Evolutionary conservation across 1,140 invertebrate genomes (phyloP), one percentile per base, ranked within the genome.

Genomic region (Brachionus plicatilis): DNA sequence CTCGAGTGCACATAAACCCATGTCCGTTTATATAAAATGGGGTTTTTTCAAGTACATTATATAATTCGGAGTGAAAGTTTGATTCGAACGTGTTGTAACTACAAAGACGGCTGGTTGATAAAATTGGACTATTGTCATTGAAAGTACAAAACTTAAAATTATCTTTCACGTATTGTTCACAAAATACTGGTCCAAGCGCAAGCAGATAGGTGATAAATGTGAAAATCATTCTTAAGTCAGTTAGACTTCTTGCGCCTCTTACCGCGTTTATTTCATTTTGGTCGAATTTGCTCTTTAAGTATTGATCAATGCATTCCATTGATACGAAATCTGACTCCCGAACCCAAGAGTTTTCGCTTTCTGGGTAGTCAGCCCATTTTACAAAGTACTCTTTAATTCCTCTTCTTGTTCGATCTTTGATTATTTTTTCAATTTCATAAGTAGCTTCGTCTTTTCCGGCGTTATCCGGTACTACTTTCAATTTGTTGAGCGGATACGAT

Each of bases 331-430:
- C 29, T 76, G 27, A 29, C 41, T 82, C 78, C 3, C 37, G 20
- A 20, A 83, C 80, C 80, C 80, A 83, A 27, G 80, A 72, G 20
- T 83, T 83, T 50, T 83, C 80, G n/a, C n/a, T 41, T 76, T 66
- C 37, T 0, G 37, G 60, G 9, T 76, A 83, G 7, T 60, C 80
- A 11, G 75, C 27, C 80, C 60, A 83, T 41, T 75, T 65, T 27
- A 83, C 27, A 2, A 83, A 76, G 17, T 83, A 83, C 17, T 83
- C 41, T 76, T 65, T 83, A 24, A 20, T 5, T 41, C 80, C 80
- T 41, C 41, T 66, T n/a, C 70, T 43, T 24, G n/a, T 72, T 29
- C 80, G 53, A 41, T 70, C 8, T 5, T 78, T 66, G 3, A 83
- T 29, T 60, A 82, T 33, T 82, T 68, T 82, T 76, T 82, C 78